phyloP scores from a whole-genome alignment of 2,113 vertebrate genomes.

The Propithecus coquereli region DNA sequence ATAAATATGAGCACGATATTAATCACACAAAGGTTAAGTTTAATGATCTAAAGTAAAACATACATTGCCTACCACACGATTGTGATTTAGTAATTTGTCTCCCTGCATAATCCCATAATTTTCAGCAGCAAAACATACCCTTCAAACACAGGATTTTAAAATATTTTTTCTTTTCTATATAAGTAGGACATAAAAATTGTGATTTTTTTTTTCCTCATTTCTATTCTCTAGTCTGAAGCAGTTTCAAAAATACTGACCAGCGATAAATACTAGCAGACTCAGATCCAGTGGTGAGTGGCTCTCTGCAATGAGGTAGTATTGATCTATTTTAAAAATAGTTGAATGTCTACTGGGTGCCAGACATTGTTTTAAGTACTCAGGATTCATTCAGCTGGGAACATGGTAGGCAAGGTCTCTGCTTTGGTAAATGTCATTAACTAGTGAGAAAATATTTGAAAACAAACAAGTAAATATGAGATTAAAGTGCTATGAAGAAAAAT shows the following conservation, averaged over 20 bases:
- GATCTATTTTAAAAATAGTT: slow-evolving; percentile 47
- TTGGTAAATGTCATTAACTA: slow-evolving; percentile 25
- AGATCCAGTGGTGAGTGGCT: not conserved
- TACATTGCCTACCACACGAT: not conserved
- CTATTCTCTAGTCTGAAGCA: not conserved
- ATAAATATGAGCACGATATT: not conserved
- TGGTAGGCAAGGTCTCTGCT: not conserved
- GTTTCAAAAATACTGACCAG: not conserved
- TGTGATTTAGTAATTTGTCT: slow-evolving; percentile 18
- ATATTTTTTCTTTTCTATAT: slow-evolving; percentile 14
- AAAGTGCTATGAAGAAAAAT: not conserved
- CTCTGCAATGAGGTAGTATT: not conserved
- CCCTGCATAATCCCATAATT: not conserved
- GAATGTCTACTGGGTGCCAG: not conserved
- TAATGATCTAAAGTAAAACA: slow-evolving; percentile 29
- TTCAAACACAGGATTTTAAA: not conserved
- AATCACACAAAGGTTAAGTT: slow-evolving; percentile 31
- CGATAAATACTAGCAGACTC: not conserved
- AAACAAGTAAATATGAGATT: not conserved
- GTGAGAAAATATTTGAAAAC: slow-evolving; percentile 30
- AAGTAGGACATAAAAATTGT: not conserved
- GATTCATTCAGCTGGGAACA: not conserved
- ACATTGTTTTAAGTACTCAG: slow-evolving; percentile 3
- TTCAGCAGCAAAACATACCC: not conserved
- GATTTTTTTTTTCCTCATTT: not conserved